A percentile compares a stretch with the other conserved stretches of the same genome.
phyloP scores from a whole-genome alignment of 2,888 invertebrate genomes.

The Erebia epiphron region DNA sequence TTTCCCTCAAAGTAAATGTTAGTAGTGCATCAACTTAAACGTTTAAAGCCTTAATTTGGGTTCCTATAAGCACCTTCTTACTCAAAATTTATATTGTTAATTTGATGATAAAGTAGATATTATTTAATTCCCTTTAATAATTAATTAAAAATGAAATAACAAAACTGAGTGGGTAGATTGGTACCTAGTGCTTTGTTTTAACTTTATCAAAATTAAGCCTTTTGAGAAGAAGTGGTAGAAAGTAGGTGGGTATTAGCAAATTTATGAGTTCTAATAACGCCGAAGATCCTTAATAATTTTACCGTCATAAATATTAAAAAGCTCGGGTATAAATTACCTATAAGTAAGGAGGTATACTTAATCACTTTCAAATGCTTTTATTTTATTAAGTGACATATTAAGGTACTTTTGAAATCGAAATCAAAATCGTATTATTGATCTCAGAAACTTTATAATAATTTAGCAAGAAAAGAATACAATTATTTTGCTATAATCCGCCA shows the following conservation, averaged over 20 bases:
- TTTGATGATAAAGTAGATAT: neutral
- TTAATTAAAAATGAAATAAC: neutral
- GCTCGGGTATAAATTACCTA: neutral
- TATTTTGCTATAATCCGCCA: no score
- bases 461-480: no score
- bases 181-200: constrained; percentile 28
- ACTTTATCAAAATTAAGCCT: constrained; percentile 35
- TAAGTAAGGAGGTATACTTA: neutral
- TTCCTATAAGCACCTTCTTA: neutral
- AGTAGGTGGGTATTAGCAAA: constrained; percentile 16
- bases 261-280: constrained; percentile 17
- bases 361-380: neutral
- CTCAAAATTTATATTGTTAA: neutral
- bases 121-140: neutral
- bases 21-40: no score
- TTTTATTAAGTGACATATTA: neutral
- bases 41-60: neutral
- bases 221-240: constrained; percentile 16
- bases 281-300: neutral
- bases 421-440: no score
- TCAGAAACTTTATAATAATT: neutral
- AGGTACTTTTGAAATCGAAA: no score
- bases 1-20: no score
- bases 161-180: constrained; percentile 25
- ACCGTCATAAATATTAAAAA: neutral